These are phyloP conservation scores for Prenolepis imparis DNA, from an alignment of 2,888 invertebrate genomes.

Conservation along the genomic window DNA sequence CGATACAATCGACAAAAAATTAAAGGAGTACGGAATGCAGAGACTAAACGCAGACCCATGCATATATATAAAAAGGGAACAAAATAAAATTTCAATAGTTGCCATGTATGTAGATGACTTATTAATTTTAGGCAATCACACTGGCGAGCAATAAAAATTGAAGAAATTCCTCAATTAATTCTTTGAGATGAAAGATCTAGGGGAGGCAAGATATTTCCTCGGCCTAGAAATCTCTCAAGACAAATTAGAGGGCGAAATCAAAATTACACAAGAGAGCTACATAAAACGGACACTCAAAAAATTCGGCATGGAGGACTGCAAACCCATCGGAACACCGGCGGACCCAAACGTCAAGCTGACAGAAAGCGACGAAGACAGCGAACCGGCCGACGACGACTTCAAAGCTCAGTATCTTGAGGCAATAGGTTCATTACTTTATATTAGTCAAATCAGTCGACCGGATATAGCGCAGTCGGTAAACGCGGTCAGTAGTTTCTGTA, in stretches of 20 bases:
- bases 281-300: conserved; percentile 54
- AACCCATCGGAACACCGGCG: conserved; percentile 48
- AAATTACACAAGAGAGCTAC: conserved; percentile 64
- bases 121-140: conserved; percentile 57
- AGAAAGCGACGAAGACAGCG: background rate
- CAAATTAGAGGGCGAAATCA: conserved; percentile 34
- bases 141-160: conserved; percentile 12
- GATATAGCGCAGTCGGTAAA: conserved; percentile 55
- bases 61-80: conserved; percentile 43
- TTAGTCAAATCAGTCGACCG: conserved; percentile 44
- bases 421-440: conserved; percentile 50
- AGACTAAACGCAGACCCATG: conserved; percentile 63
- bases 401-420: conserved; percentile 41
- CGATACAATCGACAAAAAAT: conserved; percentile 55
- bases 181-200: conserved; percentile 70
- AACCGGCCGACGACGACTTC: background rate
- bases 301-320: conserved; percentile 56
- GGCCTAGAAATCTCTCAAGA: conserved; percentile 66
- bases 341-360: conserved; percentile 33
- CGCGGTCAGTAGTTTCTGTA: conserved; percentile 34
- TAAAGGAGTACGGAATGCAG: conserved; percentile 34
- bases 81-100: conserved; percentile 18
- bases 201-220: conserved; percentile 62
- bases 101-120: conserved; percentile 67
- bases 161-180: conserved; percentile 51